Base-by-base conservation (phyloP, 2,888 invertebrate species). In the Aphodius granarius region DNA sequence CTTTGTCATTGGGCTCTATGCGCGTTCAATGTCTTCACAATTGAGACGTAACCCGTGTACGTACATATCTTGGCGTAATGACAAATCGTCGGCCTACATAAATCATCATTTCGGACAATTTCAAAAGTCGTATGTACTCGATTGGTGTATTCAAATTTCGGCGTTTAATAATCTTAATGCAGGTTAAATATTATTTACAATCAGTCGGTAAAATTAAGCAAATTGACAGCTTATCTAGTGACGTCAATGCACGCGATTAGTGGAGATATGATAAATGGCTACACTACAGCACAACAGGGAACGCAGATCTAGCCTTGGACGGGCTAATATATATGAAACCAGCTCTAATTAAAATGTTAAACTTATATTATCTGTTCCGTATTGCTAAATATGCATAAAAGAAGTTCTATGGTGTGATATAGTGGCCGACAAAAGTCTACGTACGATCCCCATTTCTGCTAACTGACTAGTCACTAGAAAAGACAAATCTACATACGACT, bases 181-280 rank as follows among this genome's bases (percentile, higher is more conserved):
- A 73, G 66, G 73, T 71, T 71, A 76, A 76, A 76, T 71, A 63
- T 76, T 76, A 76, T 71, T 73, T 76, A 66, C 71, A 72, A 68
- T 66, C 73, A 63, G 71, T 1, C 66, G 76, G 76, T n/a, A 73
- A 73, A 76, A 64, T 73, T 43, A 76, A 76, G 76, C 71, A 73
- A 73, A 73, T 76, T 76, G 76, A 76, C 19, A 43, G 65, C 73
- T 76, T 76, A 76, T 76, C 76, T 73, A 62, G 64, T 76, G 76
- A 73, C 76, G 76, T 76, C 76, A 76, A 73, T 73, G 63, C 71
- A 13, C 20, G 71, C 71, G 76, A 76, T 76, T 76, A 76, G 76
- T 73, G 66, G 22, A 73, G 76, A 77, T 75, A 77, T 75, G 74
- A 77, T 77, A 74, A 77, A 73, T 74, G 66, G 72, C 66, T 21